Evolutionary conservation across 2,113 vertebrate genomes (phyloP), one percentile per base, ranked within the genome.

Genomic region (Eulemur macaco): DNA sequence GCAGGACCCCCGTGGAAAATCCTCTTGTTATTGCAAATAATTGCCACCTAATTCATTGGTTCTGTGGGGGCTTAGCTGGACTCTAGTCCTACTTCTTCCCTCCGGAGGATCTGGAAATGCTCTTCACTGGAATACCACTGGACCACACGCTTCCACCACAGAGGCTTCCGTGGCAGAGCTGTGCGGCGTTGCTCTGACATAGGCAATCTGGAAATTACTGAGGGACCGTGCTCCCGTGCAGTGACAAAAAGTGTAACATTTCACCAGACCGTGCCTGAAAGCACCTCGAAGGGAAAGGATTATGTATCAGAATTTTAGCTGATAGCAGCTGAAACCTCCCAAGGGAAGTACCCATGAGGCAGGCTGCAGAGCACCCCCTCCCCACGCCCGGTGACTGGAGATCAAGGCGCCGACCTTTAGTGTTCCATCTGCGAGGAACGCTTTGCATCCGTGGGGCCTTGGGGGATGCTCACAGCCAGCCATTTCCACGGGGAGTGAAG

Each of bases 141-240:
- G 52, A 54, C 8, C 2, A 8, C 34, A 21, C 5, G 45, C 27
- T 81, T 69, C 27, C 15, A 5, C 14, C 12, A 23, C 7, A 4
- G 66, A 2, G 20, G 84, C 56, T 3, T 66, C 52, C 4, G 1
- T n/a, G 9, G 45, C 42, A 47, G 8, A 64, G 39, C 45, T 7
- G 2, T 14, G 52, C 2, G 6, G 11, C 10, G 2, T 9, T 63
- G 3, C 39, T 76, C 23, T 56, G 47, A 39, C 50, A 29, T 2
- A 5, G 45, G 4, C 25, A 45, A 5, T n/a, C 39, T 77, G 23
- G 80, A 77, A 45, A 5, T 34, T 50, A 4, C 9, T 11, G 58
- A 42, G 11, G 1, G 0, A 23, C 83, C 0, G 8, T n/a, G 58
- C 8, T 82, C 42, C 39, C 21, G 13, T 10, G 5, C 5, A 1